phyloP scores from a whole-genome alignment of 2,888 invertebrate genomes.

The Pseudococcus longispinus region DNA sequence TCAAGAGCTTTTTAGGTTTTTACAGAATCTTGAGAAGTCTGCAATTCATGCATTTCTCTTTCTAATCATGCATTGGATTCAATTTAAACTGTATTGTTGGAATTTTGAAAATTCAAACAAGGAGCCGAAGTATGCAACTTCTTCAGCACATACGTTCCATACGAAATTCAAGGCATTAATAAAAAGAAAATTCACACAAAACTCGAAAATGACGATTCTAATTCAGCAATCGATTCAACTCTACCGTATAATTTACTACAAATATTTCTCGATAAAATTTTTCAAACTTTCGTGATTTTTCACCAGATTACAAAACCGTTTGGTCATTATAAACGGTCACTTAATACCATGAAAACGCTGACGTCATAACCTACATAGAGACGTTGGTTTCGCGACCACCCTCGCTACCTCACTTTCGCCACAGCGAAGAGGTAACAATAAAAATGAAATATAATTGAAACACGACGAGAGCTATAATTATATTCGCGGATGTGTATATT shows the following conservation, averaged over 20 bases:
- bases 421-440: background rate
- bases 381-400: background rate
- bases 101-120: background rate
- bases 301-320: background rate
- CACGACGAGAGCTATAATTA: background rate
- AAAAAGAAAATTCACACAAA: background rate
- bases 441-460: slow-evolving; percentile 16
- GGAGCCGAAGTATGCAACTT: background rate
- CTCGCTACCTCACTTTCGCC: background rate
- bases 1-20: too few species aligned
- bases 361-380: slow-evolving; percentile 9
- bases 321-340: background rate
- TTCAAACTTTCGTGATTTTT: background rate
- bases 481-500: background rate
- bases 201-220: background rate
- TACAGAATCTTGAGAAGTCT: too few species aligned
- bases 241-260: background rate
- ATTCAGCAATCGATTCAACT: background rate
- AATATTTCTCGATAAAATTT: background rate
- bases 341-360: background rate
- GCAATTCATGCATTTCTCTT: too few species aligned
- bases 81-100: too few species aligned
- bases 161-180: background rate
- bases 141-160: background rate
- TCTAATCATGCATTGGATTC: too few species aligned